phyloP scores from a whole-genome alignment of 2,888 invertebrate genomes.

The Aporophyla lueneburgensis region DNA sequence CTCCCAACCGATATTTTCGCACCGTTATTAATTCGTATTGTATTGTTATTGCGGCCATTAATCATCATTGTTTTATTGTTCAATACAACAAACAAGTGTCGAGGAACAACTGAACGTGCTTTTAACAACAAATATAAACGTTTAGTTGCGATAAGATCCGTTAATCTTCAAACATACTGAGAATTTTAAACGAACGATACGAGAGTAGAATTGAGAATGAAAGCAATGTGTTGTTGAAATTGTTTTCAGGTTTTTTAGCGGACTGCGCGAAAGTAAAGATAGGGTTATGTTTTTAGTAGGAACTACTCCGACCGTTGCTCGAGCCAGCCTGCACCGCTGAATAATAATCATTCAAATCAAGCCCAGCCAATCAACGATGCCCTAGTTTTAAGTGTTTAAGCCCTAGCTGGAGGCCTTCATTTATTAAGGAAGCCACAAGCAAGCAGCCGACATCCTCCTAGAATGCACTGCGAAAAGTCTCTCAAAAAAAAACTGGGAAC shows the following conservation, averaged over 20 bases:
- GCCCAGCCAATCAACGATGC: too few relatives aligned
- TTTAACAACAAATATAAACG: slow-evolving; percentile 47
- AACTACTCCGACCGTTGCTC: background rate
- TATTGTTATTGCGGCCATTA: slow-evolving; percentile 60
- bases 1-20: slow-evolving; percentile 44
- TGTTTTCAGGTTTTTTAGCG: background rate
- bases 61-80: slow-evolving; percentile 65
- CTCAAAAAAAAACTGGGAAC: too few relatives aligned
- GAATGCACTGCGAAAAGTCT: too few relatives aligned
- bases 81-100: slow-evolving; percentile 57
- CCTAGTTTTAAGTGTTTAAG: too few relatives aligned
- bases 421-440: too few relatives aligned
- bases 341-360: too few relatives aligned
- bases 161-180: slow-evolving; percentile 24
- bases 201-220: slow-evolving; percentile 14
- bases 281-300: background rate
- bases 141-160: slow-evolving; percentile 37
- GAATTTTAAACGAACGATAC: slow-evolving; percentile 45
- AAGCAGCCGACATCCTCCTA: too few relatives aligned
- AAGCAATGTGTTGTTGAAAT: slow-evolving; percentile 6
- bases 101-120: slow-evolving; percentile 56
- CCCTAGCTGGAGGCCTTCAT: too few relatives aligned
- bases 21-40: slow-evolving; percentile 44
- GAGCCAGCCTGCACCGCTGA: too few relatives aligned
- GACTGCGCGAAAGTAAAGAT: background rate